Evolutionary conservation across 2,888 invertebrate genomes (phyloP), one percentile per base, ranked within the genome.

Genomic region (Acrocera orbiculus): DNA sequence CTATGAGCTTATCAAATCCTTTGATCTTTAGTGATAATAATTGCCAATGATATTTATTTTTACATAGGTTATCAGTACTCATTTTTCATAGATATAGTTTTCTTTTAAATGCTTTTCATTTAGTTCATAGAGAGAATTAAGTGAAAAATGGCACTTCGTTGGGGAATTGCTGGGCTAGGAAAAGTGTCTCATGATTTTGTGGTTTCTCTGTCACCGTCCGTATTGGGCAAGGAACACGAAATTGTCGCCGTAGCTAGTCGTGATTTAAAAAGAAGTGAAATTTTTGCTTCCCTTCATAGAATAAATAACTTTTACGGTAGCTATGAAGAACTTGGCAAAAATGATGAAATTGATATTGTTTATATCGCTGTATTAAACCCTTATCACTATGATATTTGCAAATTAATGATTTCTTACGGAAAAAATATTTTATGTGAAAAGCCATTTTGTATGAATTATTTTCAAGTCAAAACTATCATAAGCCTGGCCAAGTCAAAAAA

Each of bases 391-490:
- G 62, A 67, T 15, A 56, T 77, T 8, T 62, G 70, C 1, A 74
- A 74, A 50, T 47, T 79, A 41, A 77, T 80, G 67, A 61, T 90
- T 16, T 67, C 76, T 38, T 64, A 72, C 46, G 80, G 80, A 0
- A 89, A 89, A 53, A 76, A 81, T 47, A 76, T 90, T 4, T 59
- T 90, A 3, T 83, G 86, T 53, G 89, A 89, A 55, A 89, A 87
- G 54, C 85, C 90, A 1, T 58, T 89, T 39, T 75, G 78, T 24
- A 57, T 87, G 59, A 83, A 82, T 52, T 60, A 63, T 20, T 72
- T 72, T 43, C 75, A 87, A 54, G 66, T 74, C 0, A 61, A 66
- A 34, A 68, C 73, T 44, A 55, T 90, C 33, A 55, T 82, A 4
- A 56, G 66, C 16, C 45, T 70, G 1, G 82, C 86, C 0, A 66